A percentile compares a stretch with the other conserved stretches of the same genome.
Evolutionary conservation across 2,113 vertebrate genomes (phyloP).

Genomic region (Mus spicilegus): DNA sequence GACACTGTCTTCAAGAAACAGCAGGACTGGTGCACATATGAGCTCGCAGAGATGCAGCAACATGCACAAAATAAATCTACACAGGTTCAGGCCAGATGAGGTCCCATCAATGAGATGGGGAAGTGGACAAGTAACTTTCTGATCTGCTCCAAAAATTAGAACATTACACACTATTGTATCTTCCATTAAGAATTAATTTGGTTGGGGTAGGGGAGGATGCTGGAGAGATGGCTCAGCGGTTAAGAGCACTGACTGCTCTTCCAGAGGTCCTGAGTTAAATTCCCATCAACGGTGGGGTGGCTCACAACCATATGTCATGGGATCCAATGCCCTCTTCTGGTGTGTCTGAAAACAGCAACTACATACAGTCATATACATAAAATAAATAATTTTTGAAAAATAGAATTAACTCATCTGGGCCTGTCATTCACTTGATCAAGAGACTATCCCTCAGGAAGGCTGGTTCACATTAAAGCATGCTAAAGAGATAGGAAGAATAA

Average conservation of each 20-base stretch:
- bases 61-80: neutral
- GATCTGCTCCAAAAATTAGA: neutral
- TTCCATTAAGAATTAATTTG: neutral
- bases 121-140: neutral
- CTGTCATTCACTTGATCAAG: neutral
- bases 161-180: neutral
- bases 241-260: too few relatives aligned
- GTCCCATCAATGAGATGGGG: neutral
- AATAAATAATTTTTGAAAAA: too few relatives aligned
- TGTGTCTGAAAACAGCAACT: too few relatives aligned
- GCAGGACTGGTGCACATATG: neutral
- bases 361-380: too few relatives aligned
- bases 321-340: too few relatives aligned
- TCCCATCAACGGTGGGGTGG: too few relatives aligned
- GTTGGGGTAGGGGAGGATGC: neutral
- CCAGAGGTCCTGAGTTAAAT: too few relatives aligned
- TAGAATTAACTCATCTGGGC: neutral
- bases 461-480: neutral
- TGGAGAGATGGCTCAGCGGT: too few relatives aligned
- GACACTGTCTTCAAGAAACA: neutral
- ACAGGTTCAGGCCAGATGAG: neutral
- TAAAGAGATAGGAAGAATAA: neutral
- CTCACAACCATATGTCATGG: too few relatives aligned
- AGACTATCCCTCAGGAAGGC: neutral
- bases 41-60: neutral